These are phyloP conservation scores for Loris lydekkerianus DNA, from an alignment of 2,797 vertebrate species.

Conservation along the genomic window DNA sequence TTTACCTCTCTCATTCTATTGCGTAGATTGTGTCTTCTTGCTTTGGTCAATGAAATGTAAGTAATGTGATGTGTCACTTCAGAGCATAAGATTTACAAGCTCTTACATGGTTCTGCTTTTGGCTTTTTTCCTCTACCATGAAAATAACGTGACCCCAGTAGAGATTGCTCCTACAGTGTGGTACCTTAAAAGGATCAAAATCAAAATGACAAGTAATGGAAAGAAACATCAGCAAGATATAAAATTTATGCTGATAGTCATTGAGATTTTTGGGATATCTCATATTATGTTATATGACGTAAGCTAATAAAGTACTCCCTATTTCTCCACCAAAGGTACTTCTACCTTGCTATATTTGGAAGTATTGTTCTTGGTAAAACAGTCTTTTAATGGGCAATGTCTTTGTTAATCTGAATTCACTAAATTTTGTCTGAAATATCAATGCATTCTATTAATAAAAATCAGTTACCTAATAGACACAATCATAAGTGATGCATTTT, in stretches of 20 bases:
- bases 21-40: not conserved
- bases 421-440: slow-evolving; percentile 46
- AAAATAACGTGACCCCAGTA: not conserved
- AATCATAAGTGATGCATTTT: not conserved
- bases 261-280: not conserved
- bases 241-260: not conserved
- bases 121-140: not conserved
- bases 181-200: not conserved
- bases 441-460: slow-evolving; percentile 15
- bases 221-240: not conserved
- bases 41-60: not conserved
- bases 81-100: not conserved
- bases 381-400: not conserved
- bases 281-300: not conserved
- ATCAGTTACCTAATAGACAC: not conserved
- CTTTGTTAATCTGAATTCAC: slow-evolving; percentile 29
- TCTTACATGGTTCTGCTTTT: not conserved
- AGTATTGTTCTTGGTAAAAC: not conserved
- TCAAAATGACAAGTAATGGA: not conserved
- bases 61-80: not conserved
- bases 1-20: not conserved
- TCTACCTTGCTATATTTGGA: not conserved
- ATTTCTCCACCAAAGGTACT: not conserved
- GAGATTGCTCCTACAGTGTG: not conserved
- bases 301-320: not conserved